Evolutionary conservation across 23 tunicate genomes (phyloP).

Genomic region (Styela clava): DNA sequence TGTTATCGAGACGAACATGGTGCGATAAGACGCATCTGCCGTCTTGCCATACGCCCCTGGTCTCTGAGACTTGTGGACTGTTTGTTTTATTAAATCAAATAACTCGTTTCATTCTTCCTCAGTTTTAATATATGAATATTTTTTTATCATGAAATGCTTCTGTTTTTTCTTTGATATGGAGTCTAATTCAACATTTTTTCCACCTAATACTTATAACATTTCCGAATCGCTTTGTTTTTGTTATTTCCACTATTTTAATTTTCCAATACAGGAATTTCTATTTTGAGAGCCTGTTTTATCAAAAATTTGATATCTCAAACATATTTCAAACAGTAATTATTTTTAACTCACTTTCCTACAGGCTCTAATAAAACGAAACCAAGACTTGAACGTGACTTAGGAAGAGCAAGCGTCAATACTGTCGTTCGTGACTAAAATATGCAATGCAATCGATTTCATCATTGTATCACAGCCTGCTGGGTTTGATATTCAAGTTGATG

Average conservation of each 20-base stretch:
- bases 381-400: constrained; percentile 64
- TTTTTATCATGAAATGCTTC: no score
- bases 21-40: no score
- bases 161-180: not conserved
- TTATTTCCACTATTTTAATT: not conserved
- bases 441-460: constrained; percentile 67
- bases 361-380: constrained; percentile 79
- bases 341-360: constrained; percentile 8
- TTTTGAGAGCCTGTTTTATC: no score
- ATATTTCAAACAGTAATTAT: not conserved
- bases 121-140: no score
- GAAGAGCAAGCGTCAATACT: constrained; percentile 69
- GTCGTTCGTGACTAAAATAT: constrained; percentile 61
- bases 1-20: no score
- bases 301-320: no score
- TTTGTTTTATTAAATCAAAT: no score
- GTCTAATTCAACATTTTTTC: not conserved
- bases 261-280: no score
- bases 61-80: no score
- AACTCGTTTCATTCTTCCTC: no score
- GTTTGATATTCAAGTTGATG: constrained; percentile 64
- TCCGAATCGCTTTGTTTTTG: not conserved
- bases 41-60: no score
- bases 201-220: not conserved
- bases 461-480: constrained; percentile 59